Evolutionary conservation across 2,888 invertebrate species (phyloP).

Genomic region (Drosophila rubida): DNA sequence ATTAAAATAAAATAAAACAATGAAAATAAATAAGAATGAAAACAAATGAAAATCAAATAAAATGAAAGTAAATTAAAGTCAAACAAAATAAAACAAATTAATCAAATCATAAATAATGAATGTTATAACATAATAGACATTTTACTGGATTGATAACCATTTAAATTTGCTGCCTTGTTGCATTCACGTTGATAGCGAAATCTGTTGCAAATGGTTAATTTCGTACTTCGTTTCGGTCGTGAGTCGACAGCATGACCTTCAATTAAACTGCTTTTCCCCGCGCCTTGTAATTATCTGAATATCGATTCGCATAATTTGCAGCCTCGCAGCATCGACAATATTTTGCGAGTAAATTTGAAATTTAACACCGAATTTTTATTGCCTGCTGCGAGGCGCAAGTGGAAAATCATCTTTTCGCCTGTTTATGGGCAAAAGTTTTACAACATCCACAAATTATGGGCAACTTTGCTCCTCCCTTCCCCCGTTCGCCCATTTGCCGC

Average conservation of each 20-base stretch:
- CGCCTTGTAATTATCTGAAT: constrained; percentile 13
- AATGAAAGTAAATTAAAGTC: too few relatives aligned
- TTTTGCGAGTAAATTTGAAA: constrained; percentile 22
- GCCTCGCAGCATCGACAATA: constrained; percentile 25
- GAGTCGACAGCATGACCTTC: constrained; percentile 7
- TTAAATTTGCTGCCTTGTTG: neutral
- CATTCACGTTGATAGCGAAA: neutral
- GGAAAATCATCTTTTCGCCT: constrained; percentile 45
- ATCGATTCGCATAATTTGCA: constrained; percentile 45
- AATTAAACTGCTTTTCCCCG: neutral
- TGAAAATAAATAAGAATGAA: too few relatives aligned
- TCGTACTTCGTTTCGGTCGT: neutral
- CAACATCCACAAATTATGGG: constrained; percentile 51
- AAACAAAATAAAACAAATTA: too few relatives aligned
- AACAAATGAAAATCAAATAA: too few relatives aligned
- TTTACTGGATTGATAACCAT: neutral
- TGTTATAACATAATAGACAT: too few relatives aligned
- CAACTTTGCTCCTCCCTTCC: neutral
- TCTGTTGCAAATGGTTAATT: neutral
- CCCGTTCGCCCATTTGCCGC: neutral
- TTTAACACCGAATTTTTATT: constrained; percentile 47
- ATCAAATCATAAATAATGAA: too few relatives aligned
- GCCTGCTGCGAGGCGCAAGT: constrained; percentile 34
- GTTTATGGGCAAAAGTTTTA: constrained; percentile 64
- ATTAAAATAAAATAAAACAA: too few relatives aligned